Evolutionary conservation across 2,797 vertebrate genomes (phyloP), one percentile per base, ranked within the genome.

Genomic region (Erpetoichthys calabaricus): DNA sequence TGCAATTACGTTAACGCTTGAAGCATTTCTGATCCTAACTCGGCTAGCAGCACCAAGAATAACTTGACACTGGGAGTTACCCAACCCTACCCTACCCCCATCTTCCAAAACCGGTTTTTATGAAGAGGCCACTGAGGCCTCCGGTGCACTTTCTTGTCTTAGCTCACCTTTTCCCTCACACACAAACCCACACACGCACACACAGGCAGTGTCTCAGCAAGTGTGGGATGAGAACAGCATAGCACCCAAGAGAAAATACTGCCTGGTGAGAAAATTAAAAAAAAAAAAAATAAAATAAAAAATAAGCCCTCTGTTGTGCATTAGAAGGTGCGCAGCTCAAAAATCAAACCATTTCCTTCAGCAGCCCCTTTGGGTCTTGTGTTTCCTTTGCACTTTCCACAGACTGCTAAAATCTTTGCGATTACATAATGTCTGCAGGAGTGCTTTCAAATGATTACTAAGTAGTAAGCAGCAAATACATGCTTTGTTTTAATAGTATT

Each of bases 1-100:
- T 95, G 87, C 91, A 93, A 91, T 97, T 93, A 93, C 85, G 88
- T 94, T 96, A 94, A 94, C 89, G 91, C 92, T 95, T 91, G 88
- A 94, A 91, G 91, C 89, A 82, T 89, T 91, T 84, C 89, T 91
- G 87, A 86, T 85, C 88, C 85, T 80, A 81, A 84, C 86, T 90
- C 86, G 85, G 89, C 85, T 81, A 84, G 87, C 85, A 84, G 87
- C 86, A 88, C 84, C 81, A 87, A 83, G 86, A 83, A 82, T 81
- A 88, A 88, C 84, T 87, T 86, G 84, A 82, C 84, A 81, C 79
- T 83, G 80, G 81, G 79, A 81, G 81, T 81, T 82, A 82, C 80
- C 80, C 80, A 70, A 75, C 79, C 78, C 79, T 52, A 45, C 70
- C 67, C 53, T 61, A 70, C 67, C 66, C 55, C 56, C 51, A 45